phyloP scores from a whole-genome alignment of 2,113 vertebrate species.

The Oncorhynchus mykiss region DNA sequence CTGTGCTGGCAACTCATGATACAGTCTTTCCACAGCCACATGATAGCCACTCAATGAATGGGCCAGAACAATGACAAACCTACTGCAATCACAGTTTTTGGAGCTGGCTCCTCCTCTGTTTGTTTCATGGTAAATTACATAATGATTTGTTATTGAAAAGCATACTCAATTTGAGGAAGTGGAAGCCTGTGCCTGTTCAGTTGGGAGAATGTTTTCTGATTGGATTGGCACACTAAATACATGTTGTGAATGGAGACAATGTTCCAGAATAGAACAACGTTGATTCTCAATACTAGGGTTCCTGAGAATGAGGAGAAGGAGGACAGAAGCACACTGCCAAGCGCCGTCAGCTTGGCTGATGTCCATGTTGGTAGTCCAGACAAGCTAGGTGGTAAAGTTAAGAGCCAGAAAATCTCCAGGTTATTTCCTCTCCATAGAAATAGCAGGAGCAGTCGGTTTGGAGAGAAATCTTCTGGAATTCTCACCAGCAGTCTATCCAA shows the following conservation, averaged over 20 bases:
- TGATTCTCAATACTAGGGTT: no score
- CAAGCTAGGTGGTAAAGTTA: not conserved
- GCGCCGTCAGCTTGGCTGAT: not conserved
- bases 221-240: not conserved
- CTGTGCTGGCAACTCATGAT: not conserved
- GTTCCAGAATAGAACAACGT: not conserved
- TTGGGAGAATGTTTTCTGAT: not conserved
- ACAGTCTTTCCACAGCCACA: not conserved
- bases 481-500: not conserved
- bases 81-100: not conserved
- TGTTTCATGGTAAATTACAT: not conserved
- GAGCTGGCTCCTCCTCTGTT: not conserved
- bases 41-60: not conserved
- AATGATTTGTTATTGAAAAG: not conserved
- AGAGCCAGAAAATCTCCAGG: not conserved
- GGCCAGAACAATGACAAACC: not conserved
- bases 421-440: not conserved
- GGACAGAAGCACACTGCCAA: not conserved
- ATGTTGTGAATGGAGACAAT: not conserved
- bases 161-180: not conserved
- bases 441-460: not conserved
- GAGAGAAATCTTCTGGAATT: not conserved
- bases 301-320: not conserved
- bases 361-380: not conserved
- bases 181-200: not conserved